Evolutionary conservation across 2,888 invertebrate species (phyloP).

Genomic region (Noctua comes): DNA sequence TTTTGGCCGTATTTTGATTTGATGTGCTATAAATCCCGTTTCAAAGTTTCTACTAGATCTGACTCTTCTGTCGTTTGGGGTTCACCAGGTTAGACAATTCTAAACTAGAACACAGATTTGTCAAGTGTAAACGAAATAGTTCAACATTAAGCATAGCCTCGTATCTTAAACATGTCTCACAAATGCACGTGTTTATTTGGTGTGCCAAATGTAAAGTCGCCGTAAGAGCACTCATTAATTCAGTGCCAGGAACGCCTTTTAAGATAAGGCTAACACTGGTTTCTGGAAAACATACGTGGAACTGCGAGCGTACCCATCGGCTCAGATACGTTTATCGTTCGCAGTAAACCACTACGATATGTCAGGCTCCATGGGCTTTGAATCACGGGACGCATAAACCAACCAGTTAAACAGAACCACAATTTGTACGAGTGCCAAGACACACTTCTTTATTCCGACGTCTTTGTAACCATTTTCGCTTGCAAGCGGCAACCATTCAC

Average conservation of each 20-base stretch:
- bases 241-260: slow-evolving; percentile 67
- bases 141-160: slow-evolving; percentile 27
- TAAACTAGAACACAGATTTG: slow-evolving; percentile 3
- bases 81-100: neutral
- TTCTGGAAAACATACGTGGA: slow-evolving; percentile 66
- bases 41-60: neutral
- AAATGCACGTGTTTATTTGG: slow-evolving; percentile 62
- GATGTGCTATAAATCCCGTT: no score
- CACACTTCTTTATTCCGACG: slow-evolving; percentile 72
- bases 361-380: slow-evolving; percentile 81
- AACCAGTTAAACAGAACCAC: slow-evolving; percentile 78
- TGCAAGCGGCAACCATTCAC: slow-evolving; percentile 62
- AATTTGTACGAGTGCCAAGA: slow-evolving; percentile 67
- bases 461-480: slow-evolving; percentile 72
- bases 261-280: slow-evolving; percentile 69
- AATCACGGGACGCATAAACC: slow-evolving; percentile 80
- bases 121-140: slow-evolving; percentile 24
- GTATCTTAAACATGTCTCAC: slow-evolving; percentile 48
- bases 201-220: slow-evolving; percentile 61
- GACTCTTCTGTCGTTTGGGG: neutral
- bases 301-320: slow-evolving; percentile 69
- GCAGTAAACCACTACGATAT: slow-evolving; percentile 83
- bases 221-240: slow-evolving; percentile 69
- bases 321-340: slow-evolving; percentile 81
- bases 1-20: neutral